phyloP scores from a whole-genome alignment of 1,140 invertebrate species.

The Drosophila melanica region DNA sequence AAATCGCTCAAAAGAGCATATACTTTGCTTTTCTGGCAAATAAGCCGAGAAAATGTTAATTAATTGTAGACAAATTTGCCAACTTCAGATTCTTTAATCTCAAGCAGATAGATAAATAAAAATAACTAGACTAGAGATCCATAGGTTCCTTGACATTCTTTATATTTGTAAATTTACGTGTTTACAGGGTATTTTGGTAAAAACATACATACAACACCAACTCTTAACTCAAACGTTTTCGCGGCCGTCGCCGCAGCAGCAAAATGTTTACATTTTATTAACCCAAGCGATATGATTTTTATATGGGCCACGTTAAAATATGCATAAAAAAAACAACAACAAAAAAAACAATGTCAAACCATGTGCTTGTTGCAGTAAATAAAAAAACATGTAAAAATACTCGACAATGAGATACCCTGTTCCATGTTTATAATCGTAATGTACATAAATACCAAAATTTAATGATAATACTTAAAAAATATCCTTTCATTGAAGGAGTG shows the following conservation, averaged over 20 bases:
- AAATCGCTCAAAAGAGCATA: neutral
- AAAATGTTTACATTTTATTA: constrained; percentile 35
- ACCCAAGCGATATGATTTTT: constrained; percentile 40
- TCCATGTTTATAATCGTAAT: too few species aligned
- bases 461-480: too few species aligned
- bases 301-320: constrained; percentile 46
- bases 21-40: too few species aligned
- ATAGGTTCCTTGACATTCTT: neutral
- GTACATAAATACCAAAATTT: too few species aligned
- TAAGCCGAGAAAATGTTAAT: too few species aligned
- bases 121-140: too few species aligned
- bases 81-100: too few species aligned
- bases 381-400: neutral
- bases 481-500: too few species aligned
- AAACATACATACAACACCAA: constrained; percentile 9
- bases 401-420: neutral
- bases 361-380: neutral
- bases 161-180: too few species aligned
- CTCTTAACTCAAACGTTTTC: constrained; percentile 16
- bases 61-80: too few species aligned
- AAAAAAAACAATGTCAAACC: constrained; percentile 7
- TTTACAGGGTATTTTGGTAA: neutral
- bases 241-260: neutral
- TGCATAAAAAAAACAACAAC: constrained; percentile 37
- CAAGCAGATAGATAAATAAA: too few species aligned